phyloP scores from a whole-genome alignment of 2,113 vertebrate genomes.

The Oophaga pumilio region DNA sequence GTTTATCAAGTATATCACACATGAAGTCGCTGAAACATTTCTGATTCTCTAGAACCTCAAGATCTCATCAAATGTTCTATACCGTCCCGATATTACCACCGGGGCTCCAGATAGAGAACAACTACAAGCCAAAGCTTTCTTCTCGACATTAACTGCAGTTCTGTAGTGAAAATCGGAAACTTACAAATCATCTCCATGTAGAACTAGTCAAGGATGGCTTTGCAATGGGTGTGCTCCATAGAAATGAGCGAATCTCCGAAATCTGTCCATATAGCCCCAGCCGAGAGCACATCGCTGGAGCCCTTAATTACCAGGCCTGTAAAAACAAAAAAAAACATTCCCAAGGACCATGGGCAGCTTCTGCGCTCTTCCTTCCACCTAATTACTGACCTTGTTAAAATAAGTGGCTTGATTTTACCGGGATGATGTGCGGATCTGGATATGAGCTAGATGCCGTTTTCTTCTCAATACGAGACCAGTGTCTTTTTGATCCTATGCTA shows the following conservation, averaged over 20 bases:
- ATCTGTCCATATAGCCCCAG: no score
- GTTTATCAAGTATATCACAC: no score
- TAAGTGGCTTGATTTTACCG: conserved; percentile 51
- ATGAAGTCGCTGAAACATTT: no score
- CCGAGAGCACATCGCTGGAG: not conserved
- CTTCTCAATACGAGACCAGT: conserved; percentile 62
- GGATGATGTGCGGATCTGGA: conserved; percentile 50
- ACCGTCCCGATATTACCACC: no score
- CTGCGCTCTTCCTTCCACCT: conserved; percentile 9
- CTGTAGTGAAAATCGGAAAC: no score
- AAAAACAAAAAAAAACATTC: not conserved
- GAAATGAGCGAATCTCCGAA: no score
- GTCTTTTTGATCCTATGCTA: conserved; percentile 68
- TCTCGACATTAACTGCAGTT: no score
- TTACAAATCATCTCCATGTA: not conserved
- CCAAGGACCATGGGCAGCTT: conserved; percentile 10
- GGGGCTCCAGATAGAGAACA: no score
- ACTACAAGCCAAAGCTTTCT: no score
- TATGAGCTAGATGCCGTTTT: conserved; percentile 57
- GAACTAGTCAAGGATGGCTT: not conserved
- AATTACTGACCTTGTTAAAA: conserved; percentile 56
- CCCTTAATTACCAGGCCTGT: conserved; percentile 13
- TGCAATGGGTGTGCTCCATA: not conserved
- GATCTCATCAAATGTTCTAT: no score
- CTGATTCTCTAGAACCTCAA: no score